Evolutionary conservation across 2,113 vertebrate genomes (phyloP).

Genomic region (Nettapus auritus): DNA sequence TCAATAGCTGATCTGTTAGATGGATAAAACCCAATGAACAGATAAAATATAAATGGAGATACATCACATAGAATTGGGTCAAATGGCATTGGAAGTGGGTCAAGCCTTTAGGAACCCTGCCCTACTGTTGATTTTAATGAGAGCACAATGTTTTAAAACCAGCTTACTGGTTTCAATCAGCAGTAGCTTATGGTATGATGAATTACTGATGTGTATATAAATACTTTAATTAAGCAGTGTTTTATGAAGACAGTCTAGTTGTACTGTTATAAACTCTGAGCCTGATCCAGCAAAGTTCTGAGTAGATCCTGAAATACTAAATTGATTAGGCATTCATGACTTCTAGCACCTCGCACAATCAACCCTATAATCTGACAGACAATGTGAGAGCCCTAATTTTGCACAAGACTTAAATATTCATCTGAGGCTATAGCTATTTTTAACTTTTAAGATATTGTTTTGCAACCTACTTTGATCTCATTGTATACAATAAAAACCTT

Average conservation of each 20-base stretch:
- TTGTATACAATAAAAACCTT: background rate
- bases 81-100: slow-evolving; percentile 48
- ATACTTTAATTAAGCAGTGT: slow-evolving; percentile 32
- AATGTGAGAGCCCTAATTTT: background rate
- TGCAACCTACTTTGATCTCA: background rate
- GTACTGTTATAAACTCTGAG: background rate
- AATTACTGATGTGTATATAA: slow-evolving; percentile 23
- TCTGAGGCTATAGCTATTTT: background rate
- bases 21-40: slow-evolving; percentile 6
- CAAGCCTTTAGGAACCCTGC: slow-evolving; percentile 45
- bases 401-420: background rate
- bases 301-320: background rate
- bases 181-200: slow-evolving; percentile 39
- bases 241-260: background rate
- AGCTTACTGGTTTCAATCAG: slow-evolving; percentile 66
- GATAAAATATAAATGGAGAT: slow-evolving; percentile 28
- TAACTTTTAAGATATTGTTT: background rate
- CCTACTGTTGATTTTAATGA: slow-evolving; percentile 59
- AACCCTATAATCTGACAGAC: background rate
- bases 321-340: background rate
- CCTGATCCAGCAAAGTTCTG: background rate
- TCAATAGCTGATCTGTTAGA: slow-evolving; percentile 1
- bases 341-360: background rate
- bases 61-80: slow-evolving; percentile 36
- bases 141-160: slow-evolving; percentile 58